These are phyloP conservation scores for Pangasianodon hypophthalmus DNA, from an alignment of 2,113 vertebrate species.

Conservation along the genomic window DNA sequence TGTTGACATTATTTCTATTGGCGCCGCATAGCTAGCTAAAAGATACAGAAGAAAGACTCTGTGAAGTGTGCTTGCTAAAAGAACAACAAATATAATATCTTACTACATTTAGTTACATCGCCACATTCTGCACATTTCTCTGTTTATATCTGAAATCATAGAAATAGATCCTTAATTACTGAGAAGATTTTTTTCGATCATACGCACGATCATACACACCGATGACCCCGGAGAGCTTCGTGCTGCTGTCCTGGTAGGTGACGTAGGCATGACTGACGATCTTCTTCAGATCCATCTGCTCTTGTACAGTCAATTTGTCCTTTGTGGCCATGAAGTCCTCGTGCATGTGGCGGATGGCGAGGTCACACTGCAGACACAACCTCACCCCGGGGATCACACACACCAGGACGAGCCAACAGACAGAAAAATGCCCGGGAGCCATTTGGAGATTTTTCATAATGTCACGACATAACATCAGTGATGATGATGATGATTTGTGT, in stretches of 20 bases:
- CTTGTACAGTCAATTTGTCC: slow-evolving; percentile 1
- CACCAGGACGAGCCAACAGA: slow-evolving; percentile 53
- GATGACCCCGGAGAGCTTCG: slow-evolving; percentile 59
- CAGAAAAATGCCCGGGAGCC: background rate
- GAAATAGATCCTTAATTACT: background rate
- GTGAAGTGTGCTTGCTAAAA: background rate
- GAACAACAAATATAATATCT: background rate
- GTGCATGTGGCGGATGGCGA: slow-evolving; percentile 53
- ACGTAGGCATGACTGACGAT: slow-evolving; percentile 60
- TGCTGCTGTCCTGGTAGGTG: slow-evolving; percentile 62
- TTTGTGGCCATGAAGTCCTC: slow-evolving; percentile 61
- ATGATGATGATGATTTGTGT: background rate
- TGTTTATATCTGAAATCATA: background rate
- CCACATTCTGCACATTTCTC: background rate
- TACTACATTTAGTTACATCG: background rate
- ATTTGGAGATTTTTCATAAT: background rate
- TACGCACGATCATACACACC: slow-evolving; percentile 62
- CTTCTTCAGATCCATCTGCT: slow-evolving; percentile 60
- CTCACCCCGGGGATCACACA: slow-evolving; percentile 32
- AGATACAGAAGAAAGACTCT: background rate
- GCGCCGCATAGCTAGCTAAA: background rate
- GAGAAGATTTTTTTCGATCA: background rate
- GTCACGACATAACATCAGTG: background rate
- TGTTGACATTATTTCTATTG: background rate
- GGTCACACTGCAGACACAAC: slow-evolving; percentile 73